Percentiles rank a stretch among this genome's conserved stretches.
Evolutionary conservation across 1,140 invertebrate genomes (phyloP).

Genomic region (Panagrolaimus sp.): DNA sequence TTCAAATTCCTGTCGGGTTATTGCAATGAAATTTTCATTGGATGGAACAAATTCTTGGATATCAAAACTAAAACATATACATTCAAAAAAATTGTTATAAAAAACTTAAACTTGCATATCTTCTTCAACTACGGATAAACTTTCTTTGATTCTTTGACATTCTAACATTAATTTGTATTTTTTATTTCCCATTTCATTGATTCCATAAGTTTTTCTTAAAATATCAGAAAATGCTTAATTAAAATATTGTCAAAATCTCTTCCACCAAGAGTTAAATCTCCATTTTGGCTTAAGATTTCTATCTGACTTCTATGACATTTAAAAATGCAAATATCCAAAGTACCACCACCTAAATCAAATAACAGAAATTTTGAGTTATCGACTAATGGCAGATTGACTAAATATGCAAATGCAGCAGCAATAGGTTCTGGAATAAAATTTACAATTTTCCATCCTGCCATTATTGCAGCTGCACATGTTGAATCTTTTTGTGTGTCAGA

Average conservation of each 20-base stretch:
- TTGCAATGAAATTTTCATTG: too few relatives aligned
- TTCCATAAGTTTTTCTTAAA: conserved; percentile 90
- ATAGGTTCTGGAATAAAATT: not conserved
- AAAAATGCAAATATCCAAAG: conserved; percentile 90
- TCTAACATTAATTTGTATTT: too few relatives aligned
- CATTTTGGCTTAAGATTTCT: conserved; percentile 87
- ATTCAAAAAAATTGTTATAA: too few relatives aligned
- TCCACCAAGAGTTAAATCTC: conserved; percentile 93
- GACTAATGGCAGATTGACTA: not conserved
- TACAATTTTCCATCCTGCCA: not conserved
- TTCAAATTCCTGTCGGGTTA: too few relatives aligned
- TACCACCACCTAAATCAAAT: conserved; percentile 93
- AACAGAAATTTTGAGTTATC: conserved; percentile 57
- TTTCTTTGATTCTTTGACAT: too few relatives aligned
- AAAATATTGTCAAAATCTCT: conserved; percentile 94
- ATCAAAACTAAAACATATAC: too few relatives aligned
- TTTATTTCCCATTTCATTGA: too few relatives aligned
- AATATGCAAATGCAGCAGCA: not conserved
- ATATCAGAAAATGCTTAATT: conserved; percentile 91
- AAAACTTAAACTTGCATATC: too few relatives aligned
- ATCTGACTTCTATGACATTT: conserved; percentile 89
- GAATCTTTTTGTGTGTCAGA: not conserved
- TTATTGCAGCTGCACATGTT: not conserved
- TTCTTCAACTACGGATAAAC: too few relatives aligned
- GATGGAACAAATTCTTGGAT: too few relatives aligned